Percentiles rank a stretch among this genome's conserved stretches.
phyloP scores from a whole-genome alignment of 2,797 vertebrate genomes.

The Pteronotus mesoamericanus region DNA sequence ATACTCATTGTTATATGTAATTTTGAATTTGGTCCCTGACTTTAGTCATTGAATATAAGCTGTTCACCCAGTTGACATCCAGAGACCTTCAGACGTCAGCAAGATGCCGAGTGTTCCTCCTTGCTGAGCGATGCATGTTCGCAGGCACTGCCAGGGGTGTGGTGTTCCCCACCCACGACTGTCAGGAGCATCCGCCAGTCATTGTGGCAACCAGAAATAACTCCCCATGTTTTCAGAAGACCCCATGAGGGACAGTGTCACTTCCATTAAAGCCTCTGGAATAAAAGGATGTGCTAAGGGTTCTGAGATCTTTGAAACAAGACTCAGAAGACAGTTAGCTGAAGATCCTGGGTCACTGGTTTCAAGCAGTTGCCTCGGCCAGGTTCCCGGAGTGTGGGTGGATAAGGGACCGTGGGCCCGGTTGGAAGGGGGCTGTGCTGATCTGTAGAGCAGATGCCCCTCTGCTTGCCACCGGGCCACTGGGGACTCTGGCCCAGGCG shows the following conservation, averaged over 20 bases:
- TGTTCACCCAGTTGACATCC: not conserved
- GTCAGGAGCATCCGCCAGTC: not conserved
- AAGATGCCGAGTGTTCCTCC: not conserved
- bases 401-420: too few relatives aligned
- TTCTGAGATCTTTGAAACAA: not conserved
- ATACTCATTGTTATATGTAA: not conserved
- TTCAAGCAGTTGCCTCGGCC: fast-evolving
- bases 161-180: not conserved
- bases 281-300: not conserved
- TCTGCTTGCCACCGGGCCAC: not conserved
- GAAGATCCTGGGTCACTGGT: not conserved
- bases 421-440: not conserved
- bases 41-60: not conserved
- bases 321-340: not conserved
- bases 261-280: not conserved
- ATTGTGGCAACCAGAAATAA: not conserved
- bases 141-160: not conserved
- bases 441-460: not conserved
- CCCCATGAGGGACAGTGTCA: too few relatives aligned
- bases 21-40: not conserved
- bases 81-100: not conserved
- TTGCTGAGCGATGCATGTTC: fast-evolving
- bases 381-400: fast-evolving
- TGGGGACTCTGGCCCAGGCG: fast-evolving
- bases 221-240: not conserved